phyloP scores from a whole-genome alignment of 2,113 vertebrate genomes.

The Neomonachus schauinslandi region DNA sequence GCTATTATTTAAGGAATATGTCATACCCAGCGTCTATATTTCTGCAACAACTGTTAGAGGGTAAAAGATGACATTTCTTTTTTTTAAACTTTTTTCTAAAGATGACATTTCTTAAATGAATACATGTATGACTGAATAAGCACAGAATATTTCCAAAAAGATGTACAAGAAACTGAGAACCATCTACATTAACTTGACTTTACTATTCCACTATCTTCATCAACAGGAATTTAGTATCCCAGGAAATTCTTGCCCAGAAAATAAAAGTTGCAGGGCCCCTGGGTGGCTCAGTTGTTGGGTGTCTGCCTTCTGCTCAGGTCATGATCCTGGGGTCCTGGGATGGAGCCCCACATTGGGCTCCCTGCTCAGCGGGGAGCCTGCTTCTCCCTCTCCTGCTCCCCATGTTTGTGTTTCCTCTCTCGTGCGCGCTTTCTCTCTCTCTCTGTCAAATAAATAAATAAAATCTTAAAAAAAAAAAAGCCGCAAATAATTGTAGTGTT shows the following conservation, averaged over 20 bases:
- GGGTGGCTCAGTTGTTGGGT: too few relatives aligned
- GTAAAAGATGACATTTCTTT: neutral
- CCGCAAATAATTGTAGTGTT: neutral
- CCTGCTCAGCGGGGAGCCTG: too few relatives aligned
- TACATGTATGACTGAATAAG: neutral
- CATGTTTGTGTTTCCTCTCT: too few relatives aligned
- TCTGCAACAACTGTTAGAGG: neutral
- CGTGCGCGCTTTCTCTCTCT: too few relatives aligned
- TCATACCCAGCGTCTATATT: neutral
- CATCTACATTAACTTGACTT: neutral
- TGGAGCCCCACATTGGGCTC: too few relatives aligned
- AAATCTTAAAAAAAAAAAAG: neutral
- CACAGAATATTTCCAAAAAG: constrained; percentile 3
- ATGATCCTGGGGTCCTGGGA: too few relatives aligned
- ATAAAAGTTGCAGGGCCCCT: neutral
- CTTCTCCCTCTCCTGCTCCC: too few relatives aligned
- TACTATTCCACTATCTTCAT: neutral
- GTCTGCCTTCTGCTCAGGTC: too few relatives aligned
- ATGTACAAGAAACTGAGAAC: neutral
- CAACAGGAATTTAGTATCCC: neutral
- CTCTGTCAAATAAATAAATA: too few relatives aligned
- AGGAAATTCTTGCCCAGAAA: neutral
- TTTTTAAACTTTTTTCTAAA: neutral
- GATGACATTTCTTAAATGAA: neutral
- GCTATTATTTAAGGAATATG: neutral